Evolutionary conservation across 2,797 vertebrate species (phyloP).

Genomic region (Merluccius polli): DNA sequence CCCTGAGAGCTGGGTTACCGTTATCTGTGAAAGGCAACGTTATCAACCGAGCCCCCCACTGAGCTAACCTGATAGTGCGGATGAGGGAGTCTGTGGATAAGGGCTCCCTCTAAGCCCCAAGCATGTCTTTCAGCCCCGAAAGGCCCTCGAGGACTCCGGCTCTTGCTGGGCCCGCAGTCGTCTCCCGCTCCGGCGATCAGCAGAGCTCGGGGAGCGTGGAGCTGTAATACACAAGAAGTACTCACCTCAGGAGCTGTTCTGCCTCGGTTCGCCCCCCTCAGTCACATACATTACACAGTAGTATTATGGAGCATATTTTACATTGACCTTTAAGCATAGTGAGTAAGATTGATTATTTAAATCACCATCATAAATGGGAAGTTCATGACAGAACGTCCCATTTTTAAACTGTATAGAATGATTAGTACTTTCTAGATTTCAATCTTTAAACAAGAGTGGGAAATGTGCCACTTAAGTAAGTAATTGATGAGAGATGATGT

Average conservation of each 20-base stretch:
- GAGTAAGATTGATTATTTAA: background rate
- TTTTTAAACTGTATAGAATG: background rate
- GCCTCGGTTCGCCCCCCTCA: background rate
- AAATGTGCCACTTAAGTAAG: background rate
- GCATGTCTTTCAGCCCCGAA: constrained; percentile 43
- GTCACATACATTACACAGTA: background rate
- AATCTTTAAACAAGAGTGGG: background rate
- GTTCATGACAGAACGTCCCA: background rate
- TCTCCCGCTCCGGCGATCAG: constrained; percentile 32
- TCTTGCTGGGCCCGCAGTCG: constrained; percentile 35
- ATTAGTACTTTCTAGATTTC: background rate
- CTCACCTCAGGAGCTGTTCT: constrained; percentile 11
- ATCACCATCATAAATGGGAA: background rate
- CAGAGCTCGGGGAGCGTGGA: constrained; percentile 23
- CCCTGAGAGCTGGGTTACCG: constrained; percentile 41
- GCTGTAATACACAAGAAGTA: constrained; percentile 39
- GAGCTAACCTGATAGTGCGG: constrained; percentile 59
- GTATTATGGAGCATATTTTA: background rate
- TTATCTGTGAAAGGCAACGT: constrained; percentile 60
- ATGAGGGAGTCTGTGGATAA: constrained; percentile 58
- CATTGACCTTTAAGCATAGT: background rate
- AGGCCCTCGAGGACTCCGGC: constrained; percentile 26
- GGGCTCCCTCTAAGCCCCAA: constrained; percentile 33
- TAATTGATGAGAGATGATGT: background rate
- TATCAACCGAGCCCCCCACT: constrained; percentile 62